phyloP scores from a whole-genome alignment of 2,113 vertebrate genomes.

The Phalacrocorax aristotelis region DNA sequence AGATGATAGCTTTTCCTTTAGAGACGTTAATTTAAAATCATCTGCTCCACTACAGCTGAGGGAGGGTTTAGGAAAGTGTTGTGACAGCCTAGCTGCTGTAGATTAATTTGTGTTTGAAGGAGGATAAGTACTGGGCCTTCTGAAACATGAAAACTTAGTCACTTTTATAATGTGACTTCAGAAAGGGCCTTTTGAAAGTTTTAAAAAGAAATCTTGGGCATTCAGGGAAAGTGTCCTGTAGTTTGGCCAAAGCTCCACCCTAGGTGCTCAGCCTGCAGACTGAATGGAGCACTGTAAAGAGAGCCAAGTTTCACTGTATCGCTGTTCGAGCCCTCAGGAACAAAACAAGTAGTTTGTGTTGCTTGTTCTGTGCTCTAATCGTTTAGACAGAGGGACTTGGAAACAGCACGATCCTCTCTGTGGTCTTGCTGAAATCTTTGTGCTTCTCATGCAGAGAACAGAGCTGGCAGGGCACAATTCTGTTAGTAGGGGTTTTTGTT shows the following conservation, averaged over 20 bases:
- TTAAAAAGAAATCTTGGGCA: background rate
- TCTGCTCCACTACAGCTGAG: background rate
- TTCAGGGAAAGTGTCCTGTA: background rate
- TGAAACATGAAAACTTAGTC: background rate
- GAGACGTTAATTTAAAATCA: background rate
- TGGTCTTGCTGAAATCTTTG: background rate
- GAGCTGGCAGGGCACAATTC: background rate
- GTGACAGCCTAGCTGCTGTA: background rate
- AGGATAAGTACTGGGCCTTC: background rate
- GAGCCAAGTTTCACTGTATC: background rate
- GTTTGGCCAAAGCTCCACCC: background rate
- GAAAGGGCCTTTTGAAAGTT: background rate
- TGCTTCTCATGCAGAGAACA: background rate
- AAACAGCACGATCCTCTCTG: background rate
- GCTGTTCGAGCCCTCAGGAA: background rate
- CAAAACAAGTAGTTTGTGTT: slow-evolving; percentile 1
- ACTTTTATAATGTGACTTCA: background rate
- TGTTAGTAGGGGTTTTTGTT: background rate
- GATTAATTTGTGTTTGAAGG: slow-evolving; percentile 12
- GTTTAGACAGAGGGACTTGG: background rate
- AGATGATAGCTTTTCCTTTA: background rate
- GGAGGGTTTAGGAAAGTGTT: background rate
- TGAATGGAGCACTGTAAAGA: background rate
- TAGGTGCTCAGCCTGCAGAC: background rate
- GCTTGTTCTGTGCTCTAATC: background rate